A percentile compares a stretch with the other conserved stretches of the same genome.
phyloP scores from a whole-genome alignment of 1,140 invertebrate species.

The Caenorhabditis briggsae region DNA sequence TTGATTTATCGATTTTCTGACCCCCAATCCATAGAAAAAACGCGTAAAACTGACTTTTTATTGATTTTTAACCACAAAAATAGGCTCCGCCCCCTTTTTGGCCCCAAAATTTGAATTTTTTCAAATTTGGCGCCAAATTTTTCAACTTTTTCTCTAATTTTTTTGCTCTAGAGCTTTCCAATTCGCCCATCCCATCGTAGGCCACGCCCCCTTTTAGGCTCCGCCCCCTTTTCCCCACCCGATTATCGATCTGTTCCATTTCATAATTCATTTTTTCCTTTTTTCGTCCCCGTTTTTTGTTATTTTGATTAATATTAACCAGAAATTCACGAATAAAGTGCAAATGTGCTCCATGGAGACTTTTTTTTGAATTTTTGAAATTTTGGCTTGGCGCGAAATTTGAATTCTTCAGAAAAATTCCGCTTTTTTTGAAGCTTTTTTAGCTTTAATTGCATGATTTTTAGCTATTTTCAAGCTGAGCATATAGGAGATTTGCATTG shows the following conservation, averaged over 20 bases:
- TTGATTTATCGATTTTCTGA: not conserved
- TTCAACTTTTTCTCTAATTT: not conserved
- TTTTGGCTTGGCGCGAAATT: not conserved
- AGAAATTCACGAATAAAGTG: not conserved
- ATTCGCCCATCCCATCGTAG: not conserved
- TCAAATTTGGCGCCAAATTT: too few species aligned
- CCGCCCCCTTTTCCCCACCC: not conserved
- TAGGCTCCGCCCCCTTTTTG: not conserved
- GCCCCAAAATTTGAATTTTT: too few species aligned
- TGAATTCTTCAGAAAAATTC: not conserved
- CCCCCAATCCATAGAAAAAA: too few species aligned
- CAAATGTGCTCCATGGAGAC: not conserved
- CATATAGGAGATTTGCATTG: not conserved
- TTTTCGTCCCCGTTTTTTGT: not conserved
- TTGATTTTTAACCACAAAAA: not conserved
- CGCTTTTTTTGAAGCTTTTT: not conserved
- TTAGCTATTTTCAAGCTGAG: not conserved
- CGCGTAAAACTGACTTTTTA: not conserved
- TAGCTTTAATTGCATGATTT: not conserved
- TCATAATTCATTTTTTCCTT: not conserved
- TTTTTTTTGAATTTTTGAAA: not conserved
- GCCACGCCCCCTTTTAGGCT: not conserved
- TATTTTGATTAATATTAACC: not conserved
- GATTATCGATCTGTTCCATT: not conserved
- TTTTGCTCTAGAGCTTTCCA: not conserved